Base-by-base conservation (phyloP, 2,888 invertebrate genomes). In the Drosophila leonis region DNA sequence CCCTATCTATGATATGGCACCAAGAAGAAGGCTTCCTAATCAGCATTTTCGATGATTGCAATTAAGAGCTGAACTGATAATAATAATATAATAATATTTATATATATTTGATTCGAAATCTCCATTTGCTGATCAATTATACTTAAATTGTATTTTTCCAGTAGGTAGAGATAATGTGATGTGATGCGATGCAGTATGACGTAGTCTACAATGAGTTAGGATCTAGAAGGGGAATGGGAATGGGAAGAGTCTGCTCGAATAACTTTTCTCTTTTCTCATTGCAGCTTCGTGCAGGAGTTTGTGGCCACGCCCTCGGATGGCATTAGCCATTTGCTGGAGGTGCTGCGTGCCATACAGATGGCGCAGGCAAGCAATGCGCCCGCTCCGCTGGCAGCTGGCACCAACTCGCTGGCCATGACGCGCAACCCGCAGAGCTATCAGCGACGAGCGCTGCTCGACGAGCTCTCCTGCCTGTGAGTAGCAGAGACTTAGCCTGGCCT, bases 281-380 rank as follows among this genome's bases (percentile, higher is more conserved):
- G 37, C 59, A 98, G 98, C 93, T 98, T 98, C 92, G 96, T 98
- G 10, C 97, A 98, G 93, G 98, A 98, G 93, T 98, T 98, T 92
- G 95, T 97, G 0, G 95, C 96, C 60, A 96, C 97, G 65, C 97
- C 98, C 20, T 95, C 97, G 89, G 98, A 98, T 93, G 98, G 98
- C 10, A 96, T 98, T 3, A 95, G 96, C 7, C 94, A 98, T 51
- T 94, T 98, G 12, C 93, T 98, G 84, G 98, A 98, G 92, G 95
- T 98, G 1, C 94, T 98, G 70, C 95, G 97, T 64, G 96, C 97
- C 57, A 96, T 98, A 55, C 98, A 98, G 91, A 94, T 97, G 72
- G 96, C 96, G 59, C 97, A 97, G 90, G 95, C 95, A 0, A 95
- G 94, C 31, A 95, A 95, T 68, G 89, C 92, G 13, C 88, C 90